These are phyloP conservation scores for Acronicta alni DNA, from an alignment of 2,888 invertebrate genomes.

Conservation along the genomic window DNA sequence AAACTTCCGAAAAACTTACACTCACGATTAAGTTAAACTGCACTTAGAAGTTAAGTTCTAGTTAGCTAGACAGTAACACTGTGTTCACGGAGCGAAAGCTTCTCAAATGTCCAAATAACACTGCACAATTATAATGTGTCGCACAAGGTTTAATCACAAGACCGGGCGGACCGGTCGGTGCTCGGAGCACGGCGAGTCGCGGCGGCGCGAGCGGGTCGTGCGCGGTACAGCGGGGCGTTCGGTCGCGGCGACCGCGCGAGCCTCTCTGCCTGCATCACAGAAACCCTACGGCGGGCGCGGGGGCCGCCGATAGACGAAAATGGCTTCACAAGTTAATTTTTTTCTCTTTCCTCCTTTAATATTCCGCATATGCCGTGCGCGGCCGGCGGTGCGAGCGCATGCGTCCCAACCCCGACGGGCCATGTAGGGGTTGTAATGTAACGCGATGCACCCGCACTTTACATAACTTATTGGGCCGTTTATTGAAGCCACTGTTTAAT, in stretches of 20 bases:
- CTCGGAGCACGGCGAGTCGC: constrained; percentile 59
- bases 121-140: constrained; percentile 79
- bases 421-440: constrained; percentile 85
- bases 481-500: constrained; percentile 87
- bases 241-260: constrained; percentile 75
- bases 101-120: constrained; percentile 71
- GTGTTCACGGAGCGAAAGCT: constrained; percentile 60
- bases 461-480: constrained; percentile 88
- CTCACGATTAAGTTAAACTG: constrained; percentile 72
- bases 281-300: constrained; percentile 83
- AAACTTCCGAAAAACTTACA: constrained; percentile 76
- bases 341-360: constrained; percentile 90
- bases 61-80: constrained; percentile 50
- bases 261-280: constrained; percentile 80
- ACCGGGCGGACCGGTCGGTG: constrained; percentile 72
- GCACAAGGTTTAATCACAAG: constrained; percentile 75
- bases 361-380: constrained; percentile 89
- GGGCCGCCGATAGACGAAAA: constrained; percentile 87
- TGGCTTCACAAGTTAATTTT: constrained; percentile 90
- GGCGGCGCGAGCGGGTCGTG: constrained; percentile 34
- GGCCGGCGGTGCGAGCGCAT: constrained; percentile 85
- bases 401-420: constrained; percentile 76
- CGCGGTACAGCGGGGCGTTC: constrained; percentile 65
- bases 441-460: constrained; percentile 88
- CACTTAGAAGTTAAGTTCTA: constrained; percentile 51